These are phyloP conservation scores for Eupithecia inturbata DNA, from an alignment of 2,888 invertebrate genomes.

Conservation along the genomic window DNA sequence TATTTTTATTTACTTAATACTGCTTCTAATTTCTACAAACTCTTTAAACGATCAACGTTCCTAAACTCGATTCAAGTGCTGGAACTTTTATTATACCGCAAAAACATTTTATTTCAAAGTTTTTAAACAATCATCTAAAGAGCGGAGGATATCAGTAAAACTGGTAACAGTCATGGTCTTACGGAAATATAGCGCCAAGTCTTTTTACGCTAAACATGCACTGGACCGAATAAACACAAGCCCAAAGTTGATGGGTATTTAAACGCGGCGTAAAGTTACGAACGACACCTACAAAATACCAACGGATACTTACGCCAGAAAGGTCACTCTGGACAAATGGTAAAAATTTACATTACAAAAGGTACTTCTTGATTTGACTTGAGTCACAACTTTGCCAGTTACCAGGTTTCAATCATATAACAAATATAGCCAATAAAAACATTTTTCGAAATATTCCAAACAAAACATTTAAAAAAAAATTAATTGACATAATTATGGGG, in stretches of 20 bases:
- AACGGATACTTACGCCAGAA: neutral
- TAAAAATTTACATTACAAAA: neutral
- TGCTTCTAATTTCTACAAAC: neutral
- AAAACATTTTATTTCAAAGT: neutral
- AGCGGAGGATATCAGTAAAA: neutral
- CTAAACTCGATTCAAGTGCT: neutral
- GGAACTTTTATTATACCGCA: neutral
- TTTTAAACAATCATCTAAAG: neutral
- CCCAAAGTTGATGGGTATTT: conserved; percentile 30
- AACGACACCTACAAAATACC: neutral
- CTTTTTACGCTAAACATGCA: conserved; percentile 58
- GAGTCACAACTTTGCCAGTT: neutral
- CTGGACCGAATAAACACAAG: conserved; percentile 29
- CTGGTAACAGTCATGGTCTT: neutral
- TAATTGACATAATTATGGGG: too few species aligned
- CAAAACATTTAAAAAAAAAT: too few species aligned
- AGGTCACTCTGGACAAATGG: neutral
- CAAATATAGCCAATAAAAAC: neutral
- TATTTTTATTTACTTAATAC: neutral
- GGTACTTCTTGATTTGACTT: neutral
- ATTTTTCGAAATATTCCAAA: neutral
- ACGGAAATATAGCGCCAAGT: neutral
- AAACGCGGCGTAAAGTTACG: conserved; percentile 23
- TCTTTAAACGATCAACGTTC: neutral
- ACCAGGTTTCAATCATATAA: neutral